Conservation (phyloP, 2,888 invertebrate species). For the Lithophane leautieri region DNA sequence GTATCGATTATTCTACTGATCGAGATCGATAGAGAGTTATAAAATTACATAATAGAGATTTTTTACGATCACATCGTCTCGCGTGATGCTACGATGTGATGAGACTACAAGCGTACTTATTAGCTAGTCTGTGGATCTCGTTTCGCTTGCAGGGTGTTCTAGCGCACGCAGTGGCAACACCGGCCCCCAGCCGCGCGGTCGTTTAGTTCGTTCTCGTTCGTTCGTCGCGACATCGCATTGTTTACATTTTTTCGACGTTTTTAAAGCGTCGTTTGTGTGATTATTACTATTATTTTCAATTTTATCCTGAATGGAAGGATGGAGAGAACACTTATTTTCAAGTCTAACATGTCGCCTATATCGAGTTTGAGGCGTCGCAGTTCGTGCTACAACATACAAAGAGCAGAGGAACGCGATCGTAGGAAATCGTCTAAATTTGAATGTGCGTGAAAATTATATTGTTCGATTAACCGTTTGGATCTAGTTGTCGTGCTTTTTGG, state of each 20-base stretch:
- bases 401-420: slow-evolving; percentile 89
- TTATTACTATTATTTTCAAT: slow-evolving; percentile 70
- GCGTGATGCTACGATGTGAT: slow-evolving; percentile 73
- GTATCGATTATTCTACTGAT: slow-evolving; percentile 40
- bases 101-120: slow-evolving; percentile 69
- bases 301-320: slow-evolving; percentile 85
- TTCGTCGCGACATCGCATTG: slow-evolving; percentile 79
- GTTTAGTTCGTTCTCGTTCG: slow-evolving; percentile 78
- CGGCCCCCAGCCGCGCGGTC: slow-evolving; percentile 82
- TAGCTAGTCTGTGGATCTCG: slow-evolving; percentile 72
- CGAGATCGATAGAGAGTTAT: slow-evolving; percentile 67
- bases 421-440: slow-evolving; percentile 89
- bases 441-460: slow-evolving; percentile 83
- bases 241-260: slow-evolving; percentile 87
- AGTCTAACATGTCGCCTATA: slow-evolving; percentile 88
- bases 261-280: slow-evolving; percentile 70
- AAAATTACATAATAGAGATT: slow-evolving; percentile 70
- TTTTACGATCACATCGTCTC: slow-evolving; percentile 67
- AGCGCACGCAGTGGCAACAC: slow-evolving; percentile 87
- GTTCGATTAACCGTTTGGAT: slow-evolving; percentile 71
- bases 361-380: slow-evolving; percentile 88
- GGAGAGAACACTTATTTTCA: slow-evolving; percentile 88
- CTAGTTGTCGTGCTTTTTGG: slow-evolving; percentile 70
- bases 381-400: slow-evolving; percentile 89
- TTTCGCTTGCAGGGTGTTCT: slow-evolving; percentile 77